A percentile compares a stretch with the other conserved stretches of the same genome.
These are phyloP conservation scores for Coluber constrictor DNA, from an alignment of 2,797 vertebrate species.

Conservation along the genomic window DNA sequence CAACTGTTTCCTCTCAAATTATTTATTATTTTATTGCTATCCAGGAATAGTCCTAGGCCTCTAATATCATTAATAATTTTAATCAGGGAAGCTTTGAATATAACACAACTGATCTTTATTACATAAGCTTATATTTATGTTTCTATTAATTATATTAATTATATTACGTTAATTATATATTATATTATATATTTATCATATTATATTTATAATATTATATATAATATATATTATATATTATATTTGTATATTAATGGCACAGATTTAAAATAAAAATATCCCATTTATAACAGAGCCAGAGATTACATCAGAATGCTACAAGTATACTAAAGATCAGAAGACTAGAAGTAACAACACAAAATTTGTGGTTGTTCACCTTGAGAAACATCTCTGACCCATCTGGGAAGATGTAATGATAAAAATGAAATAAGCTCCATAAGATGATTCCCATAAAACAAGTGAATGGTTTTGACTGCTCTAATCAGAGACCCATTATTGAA, in stretches of 20 bases:
- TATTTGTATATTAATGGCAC: not conserved
- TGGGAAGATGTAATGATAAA: not conserved
- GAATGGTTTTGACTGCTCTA: not conserved
- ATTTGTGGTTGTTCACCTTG: not conserved
- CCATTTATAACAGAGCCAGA: not conserved
- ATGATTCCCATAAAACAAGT: not conserved
- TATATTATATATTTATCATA: too few species aligned
- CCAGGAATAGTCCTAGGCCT: not conserved
- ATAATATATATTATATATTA: too few species aligned
- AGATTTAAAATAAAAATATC: not conserved
- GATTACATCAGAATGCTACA: not conserved
- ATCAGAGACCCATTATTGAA: not conserved
- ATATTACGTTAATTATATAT: too few species aligned
- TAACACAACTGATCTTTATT: not conserved
- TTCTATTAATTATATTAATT: too few species aligned
- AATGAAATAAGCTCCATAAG: not conserved
- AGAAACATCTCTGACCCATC: not conserved
- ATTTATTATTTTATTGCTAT: not conserved
- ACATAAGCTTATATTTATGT: not conserved
- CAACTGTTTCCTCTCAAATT: not conserved
- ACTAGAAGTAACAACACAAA: not conserved
- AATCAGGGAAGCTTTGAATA: not conserved
- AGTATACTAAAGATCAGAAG: not conserved
- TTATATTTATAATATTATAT: too few species aligned
- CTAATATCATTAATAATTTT: not conserved